A percentile compares a stretch with the other conserved stretches of the same genome.
Conservation (phyloP, 2,113 vertebrate species). For the Trochalopteron elliotii region DNA sequence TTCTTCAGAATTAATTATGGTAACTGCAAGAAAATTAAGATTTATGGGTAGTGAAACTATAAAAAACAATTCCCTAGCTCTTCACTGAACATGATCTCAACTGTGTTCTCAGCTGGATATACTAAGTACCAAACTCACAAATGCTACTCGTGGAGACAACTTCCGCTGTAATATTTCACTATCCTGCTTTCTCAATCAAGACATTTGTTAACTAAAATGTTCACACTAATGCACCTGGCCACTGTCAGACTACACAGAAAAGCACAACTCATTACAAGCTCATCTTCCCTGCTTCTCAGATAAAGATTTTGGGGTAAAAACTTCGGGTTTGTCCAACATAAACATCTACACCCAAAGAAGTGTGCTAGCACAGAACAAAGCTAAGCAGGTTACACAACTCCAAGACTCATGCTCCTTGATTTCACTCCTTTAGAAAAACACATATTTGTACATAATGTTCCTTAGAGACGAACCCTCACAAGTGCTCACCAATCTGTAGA, state of each 20-base stretch:
- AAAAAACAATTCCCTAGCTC: neutral
- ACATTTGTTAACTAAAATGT: neutral
- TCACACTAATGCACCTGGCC: neutral
- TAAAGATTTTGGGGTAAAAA: neutral
- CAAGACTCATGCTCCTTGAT: neutral
- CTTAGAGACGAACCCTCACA: fast-evolving
- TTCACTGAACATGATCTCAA: neutral
- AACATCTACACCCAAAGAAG: neutral
- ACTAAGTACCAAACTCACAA: neutral
- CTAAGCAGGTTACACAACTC: neutral
- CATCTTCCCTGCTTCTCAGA: neutral
- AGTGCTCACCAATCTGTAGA: fast-evolving
- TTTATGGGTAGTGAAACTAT: neutral
- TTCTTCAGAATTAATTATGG: neutral
- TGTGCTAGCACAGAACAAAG: neutral
- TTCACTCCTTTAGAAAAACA: neutral
- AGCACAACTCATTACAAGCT: neutral
- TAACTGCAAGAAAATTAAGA: neutral
- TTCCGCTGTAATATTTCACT: neutral
- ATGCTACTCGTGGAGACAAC: neutral
- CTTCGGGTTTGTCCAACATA: no score
- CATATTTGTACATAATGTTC: fast-evolving
- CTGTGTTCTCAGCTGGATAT: neutral
- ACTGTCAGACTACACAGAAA: neutral
- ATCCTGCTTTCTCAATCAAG: neutral